phyloP scores from a whole-genome alignment of 2,113 vertebrate genomes.

The Choloepus hoffmanni region DNA sequence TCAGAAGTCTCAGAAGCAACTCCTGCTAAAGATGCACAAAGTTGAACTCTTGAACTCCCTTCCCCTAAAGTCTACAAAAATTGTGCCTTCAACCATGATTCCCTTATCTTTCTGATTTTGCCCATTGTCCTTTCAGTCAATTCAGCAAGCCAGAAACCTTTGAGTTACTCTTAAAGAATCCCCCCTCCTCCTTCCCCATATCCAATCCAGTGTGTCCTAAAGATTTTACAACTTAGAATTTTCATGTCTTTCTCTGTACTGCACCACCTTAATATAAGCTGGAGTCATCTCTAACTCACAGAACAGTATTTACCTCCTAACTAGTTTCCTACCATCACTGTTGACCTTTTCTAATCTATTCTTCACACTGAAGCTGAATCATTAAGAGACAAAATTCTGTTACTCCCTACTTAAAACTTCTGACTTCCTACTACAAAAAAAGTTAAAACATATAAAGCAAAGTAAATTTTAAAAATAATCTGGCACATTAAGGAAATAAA shows the following conservation, averaged over 20 bases:
- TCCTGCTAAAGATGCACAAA: background rate
- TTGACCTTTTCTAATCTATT: background rate
- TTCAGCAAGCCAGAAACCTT: background rate
- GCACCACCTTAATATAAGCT: background rate
- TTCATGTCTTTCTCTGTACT: background rate
- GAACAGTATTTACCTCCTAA: background rate
- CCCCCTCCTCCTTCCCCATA: background rate
- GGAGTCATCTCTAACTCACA: background rate
- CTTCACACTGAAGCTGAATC: background rate
- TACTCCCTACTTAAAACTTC: background rate
- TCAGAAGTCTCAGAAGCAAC: background rate
- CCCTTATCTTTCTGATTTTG: background rate
- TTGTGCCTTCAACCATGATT: background rate
- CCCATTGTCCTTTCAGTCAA: background rate
- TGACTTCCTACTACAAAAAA: background rate
- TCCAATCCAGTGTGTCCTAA: background rate
- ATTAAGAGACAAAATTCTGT: background rate
- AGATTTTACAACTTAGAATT: background rate
- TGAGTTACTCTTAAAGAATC: background rate
- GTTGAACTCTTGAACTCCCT: background rate
- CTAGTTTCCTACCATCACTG: background rate
- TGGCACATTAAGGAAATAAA: background rate
- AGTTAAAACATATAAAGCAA: no score
- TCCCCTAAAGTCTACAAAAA: background rate
- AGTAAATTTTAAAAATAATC: no score